Evolutionary conservation across 2,113 vertebrate species (phyloP).

Genomic region (Glaucomys volans): DNA sequence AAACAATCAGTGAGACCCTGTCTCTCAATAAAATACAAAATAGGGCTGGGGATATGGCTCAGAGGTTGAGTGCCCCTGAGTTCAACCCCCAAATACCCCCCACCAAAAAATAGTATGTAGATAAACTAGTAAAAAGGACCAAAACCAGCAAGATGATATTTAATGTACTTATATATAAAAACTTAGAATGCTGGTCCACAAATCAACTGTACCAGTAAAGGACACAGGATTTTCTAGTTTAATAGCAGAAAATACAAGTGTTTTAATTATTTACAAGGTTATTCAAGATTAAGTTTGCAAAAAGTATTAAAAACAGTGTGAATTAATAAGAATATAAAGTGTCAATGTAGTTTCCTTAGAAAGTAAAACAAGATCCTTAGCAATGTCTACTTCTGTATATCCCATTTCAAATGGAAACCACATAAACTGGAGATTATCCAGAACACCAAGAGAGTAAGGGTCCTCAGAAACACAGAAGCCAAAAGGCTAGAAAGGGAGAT

Average conservation of each 20-base stretch:
- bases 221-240: neutral
- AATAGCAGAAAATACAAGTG: neutral
- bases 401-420: neutral
- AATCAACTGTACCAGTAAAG: neutral
- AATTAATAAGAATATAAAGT: neutral
- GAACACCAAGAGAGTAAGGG: neutral
- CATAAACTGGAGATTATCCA: neutral
- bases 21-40: too few relatives aligned
- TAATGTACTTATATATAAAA: conserved; percentile 21
- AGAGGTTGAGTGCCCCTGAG: too few relatives aligned
- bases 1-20: too few relatives aligned
- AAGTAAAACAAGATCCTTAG: neutral
- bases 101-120: too few relatives aligned
- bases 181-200: neutral
- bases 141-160: neutral
- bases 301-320: neutral
- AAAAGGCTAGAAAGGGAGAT: neutral
- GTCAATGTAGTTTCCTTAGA: neutral
- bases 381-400: neutral
- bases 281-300: neutral
- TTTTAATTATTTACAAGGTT: neutral
- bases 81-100: too few relatives aligned
- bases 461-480: neutral
- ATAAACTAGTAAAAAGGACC: neutral
- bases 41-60: too few relatives aligned